phyloP scores from a whole-genome alignment of 2,113 vertebrate genomes.

The Dascyllus trimaculatus region DNA sequence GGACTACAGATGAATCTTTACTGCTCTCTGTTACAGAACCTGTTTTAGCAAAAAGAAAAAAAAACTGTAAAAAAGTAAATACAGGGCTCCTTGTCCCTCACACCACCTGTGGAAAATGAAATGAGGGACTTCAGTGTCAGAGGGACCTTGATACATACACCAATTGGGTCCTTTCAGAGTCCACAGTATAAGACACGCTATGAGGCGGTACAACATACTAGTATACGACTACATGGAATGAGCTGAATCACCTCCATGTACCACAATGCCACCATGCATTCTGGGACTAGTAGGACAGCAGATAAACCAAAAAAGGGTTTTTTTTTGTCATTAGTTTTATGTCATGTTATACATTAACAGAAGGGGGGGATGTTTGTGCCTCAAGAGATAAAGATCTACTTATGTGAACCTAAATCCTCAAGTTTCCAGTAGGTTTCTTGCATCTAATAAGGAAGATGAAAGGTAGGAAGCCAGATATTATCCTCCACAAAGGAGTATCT shows the following conservation, averaged over 20 bases:
- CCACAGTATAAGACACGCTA: background rate
- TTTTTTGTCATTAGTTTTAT: background rate
- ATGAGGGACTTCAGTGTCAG: constrained; percentile 5
- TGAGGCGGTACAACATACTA: background rate
- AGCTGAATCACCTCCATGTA: constrained; percentile 3
- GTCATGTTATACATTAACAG: background rate
- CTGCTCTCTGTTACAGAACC: constrained; percentile 8
- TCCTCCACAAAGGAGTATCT: background rate
- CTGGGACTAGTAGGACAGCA: background rate
- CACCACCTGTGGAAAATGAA: background rate
- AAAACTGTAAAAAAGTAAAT: background rate
- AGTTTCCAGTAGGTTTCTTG: background rate
- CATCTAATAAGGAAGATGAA: background rate
- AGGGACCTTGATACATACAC: constrained; percentile 1
- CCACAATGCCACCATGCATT: background rate
- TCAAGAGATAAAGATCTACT: constrained; percentile 12
- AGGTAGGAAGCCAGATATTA: background rate
- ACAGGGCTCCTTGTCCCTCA: background rate
- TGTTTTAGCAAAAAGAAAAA: background rate
- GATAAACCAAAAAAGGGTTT: background rate
- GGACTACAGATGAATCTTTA: background rate
- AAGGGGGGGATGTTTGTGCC: background rate
- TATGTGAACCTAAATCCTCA: background rate
- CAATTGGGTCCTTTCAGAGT: constrained; percentile 8
- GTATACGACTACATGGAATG: background rate